Evolutionary conservation across 2,888 invertebrate genomes (phyloP).

Genomic region (Nomada ferruginata): DNA sequence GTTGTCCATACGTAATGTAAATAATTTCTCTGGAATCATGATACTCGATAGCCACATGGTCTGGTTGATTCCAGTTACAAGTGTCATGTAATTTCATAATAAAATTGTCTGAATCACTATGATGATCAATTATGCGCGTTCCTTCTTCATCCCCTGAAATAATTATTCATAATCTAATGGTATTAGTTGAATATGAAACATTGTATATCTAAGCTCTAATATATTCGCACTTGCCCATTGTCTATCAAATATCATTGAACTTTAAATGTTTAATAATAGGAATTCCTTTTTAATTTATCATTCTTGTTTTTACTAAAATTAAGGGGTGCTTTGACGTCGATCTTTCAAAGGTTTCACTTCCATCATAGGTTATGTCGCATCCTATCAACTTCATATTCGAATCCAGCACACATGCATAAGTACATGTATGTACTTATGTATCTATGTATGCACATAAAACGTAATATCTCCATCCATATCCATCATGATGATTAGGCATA

Average conservation of each 20-base stretch:
- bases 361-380: conserved; percentile 31
- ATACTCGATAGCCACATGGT: conserved; percentile 74
- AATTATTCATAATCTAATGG: neutral
- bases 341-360: neutral
- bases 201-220: neutral
- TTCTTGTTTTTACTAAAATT: neutral
- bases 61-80: conserved; percentile 64
- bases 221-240: conserved; percentile 29
- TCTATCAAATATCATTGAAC: neutral
- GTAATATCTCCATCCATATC: too few species aligned
- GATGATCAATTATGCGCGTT: neutral
- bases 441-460: too few species aligned
- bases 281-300: neutral
- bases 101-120: neutral
- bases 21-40: conserved; percentile 55
- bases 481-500: too few species aligned
- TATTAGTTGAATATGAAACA: neutral
- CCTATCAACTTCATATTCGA: neutral
- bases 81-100: conserved; percentile 45
- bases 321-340: neutral
- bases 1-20: conserved; percentile 68
- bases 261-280: neutral
- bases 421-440: too few species aligned
- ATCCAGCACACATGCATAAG: neutral
- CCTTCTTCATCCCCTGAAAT: conserved; percentile 11